Conservation (phyloP, 2,888 invertebrate species). For the Cataglyphis cursor region DNA sequence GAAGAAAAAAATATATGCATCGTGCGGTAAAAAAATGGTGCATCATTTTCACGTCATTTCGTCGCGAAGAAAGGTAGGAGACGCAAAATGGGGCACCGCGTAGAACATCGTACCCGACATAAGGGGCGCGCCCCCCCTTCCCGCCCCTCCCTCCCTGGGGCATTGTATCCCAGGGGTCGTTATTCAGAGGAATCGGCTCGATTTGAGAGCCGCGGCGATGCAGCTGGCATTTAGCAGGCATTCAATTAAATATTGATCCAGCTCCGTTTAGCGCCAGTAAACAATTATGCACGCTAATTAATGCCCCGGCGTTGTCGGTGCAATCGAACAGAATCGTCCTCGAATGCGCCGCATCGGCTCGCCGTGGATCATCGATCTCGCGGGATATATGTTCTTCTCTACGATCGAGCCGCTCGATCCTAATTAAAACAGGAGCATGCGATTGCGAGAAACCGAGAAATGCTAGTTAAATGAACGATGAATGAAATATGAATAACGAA, state of each 20-base stretch:
- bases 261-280: slow-evolving; percentile 84
- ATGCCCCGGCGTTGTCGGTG: slow-evolving; percentile 82
- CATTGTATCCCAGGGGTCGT: slow-evolving; percentile 74
- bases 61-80: slow-evolving; percentile 22
- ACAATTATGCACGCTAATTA: slow-evolving; percentile 86
- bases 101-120: slow-evolving; percentile 68
- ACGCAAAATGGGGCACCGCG: slow-evolving; percentile 39
- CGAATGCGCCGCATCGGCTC: slow-evolving; percentile 76
- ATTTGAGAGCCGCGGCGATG: slow-evolving; percentile 81
- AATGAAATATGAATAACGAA: slow-evolving; percentile 37
- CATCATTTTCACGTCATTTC: slow-evolving; percentile 30
- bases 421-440: slow-evolving; percentile 62
- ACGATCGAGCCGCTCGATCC: slow-evolving; percentile 53
- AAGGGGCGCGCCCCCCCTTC: slow-evolving; percentile 45
- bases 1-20: not conserved
- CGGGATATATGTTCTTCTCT: slow-evolving; percentile 46
- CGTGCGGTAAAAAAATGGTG: not conserved
- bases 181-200: slow-evolving; percentile 79
- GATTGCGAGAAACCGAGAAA: slow-evolving; percentile 24
- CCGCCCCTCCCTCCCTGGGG: slow-evolving; percentile 55
- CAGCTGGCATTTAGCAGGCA: slow-evolving; percentile 84
- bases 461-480: slow-evolving; percentile 1
- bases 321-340: slow-evolving; percentile 83
- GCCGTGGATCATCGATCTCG: slow-evolving; percentile 69
- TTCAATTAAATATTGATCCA: slow-evolving; percentile 86